A percentile compares a stretch with the other conserved stretches of the same genome.
phyloP scores from a whole-genome alignment of 1,140 invertebrate genomes.

The Periplaneta americana region DNA sequence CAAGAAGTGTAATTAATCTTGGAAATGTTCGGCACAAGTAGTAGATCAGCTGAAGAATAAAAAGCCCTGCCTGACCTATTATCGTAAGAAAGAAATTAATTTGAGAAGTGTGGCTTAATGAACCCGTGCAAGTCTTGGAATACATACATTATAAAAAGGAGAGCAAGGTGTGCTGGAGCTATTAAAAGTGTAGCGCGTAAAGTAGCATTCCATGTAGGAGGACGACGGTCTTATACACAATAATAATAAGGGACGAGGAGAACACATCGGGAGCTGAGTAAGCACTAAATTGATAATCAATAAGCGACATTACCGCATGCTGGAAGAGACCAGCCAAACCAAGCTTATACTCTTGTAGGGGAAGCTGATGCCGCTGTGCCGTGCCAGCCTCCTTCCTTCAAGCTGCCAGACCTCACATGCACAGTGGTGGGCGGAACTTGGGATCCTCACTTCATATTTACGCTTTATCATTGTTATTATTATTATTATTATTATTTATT shows the following conservation, averaged over 20 bases:
- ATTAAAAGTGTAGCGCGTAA: not conserved
- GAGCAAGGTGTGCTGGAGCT: not conserved
- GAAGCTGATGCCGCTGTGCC: not conserved
- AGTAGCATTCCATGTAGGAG: conserved; percentile 6
- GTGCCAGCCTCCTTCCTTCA: not conserved
- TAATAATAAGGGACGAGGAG: conserved; percentile 2
- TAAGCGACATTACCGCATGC: conserved; percentile 11
- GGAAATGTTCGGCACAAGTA: not conserved
- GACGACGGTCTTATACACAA: not conserved
- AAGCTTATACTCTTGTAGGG: no score
- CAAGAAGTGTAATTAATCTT: not conserved
- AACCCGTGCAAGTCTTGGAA: not conserved
- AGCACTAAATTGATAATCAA: conserved; percentile 18
- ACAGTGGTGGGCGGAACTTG: no score
- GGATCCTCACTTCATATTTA: no score
- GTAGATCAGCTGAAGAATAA: not conserved
- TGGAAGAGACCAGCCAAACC: not conserved
- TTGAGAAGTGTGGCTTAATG: not conserved
- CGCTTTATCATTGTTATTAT: no score
- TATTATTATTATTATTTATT: no score
- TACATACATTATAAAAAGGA: not conserved
- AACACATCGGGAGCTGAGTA: conserved; percentile 12
- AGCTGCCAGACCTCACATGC: no score
- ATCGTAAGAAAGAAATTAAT: not conserved
- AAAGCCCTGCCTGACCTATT: not conserved